A percentile compares a stretch with the other conserved stretches of the same genome.
These are phyloP conservation scores for Dinocampus coccinellae DNA, from an alignment of 2,888 invertebrate genomes.

Conservation along the genomic window DNA sequence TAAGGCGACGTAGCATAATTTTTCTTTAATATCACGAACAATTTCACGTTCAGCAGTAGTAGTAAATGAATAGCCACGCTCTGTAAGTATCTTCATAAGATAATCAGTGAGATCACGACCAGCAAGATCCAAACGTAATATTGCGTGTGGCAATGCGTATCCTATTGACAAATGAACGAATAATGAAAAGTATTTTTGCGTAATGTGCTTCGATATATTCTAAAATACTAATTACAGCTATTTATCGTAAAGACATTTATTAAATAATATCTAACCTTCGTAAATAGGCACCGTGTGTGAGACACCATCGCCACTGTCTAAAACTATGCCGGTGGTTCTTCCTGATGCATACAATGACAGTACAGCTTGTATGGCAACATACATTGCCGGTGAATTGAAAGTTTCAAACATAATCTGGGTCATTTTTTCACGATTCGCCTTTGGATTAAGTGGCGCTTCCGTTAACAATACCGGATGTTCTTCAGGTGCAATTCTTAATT, in stretches of 20 bases:
- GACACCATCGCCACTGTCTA: slow-evolving; percentile 71
- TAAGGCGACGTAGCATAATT: slow-evolving; percentile 92
- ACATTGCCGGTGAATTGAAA: slow-evolving; percentile 72
- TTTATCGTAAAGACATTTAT: neutral
- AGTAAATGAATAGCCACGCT: slow-evolving; percentile 73
- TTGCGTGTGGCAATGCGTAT: slow-evolving; percentile 76
- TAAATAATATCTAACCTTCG: slow-evolving; percentile 67
- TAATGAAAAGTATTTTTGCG: neutral
- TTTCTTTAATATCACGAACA: slow-evolving; percentile 95
- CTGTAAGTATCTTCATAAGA: slow-evolving; percentile 75
- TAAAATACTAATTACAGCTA: slow-evolving; percentile 19
- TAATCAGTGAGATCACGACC: slow-evolving; percentile 76
- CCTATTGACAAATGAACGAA: slow-evolving; percentile 69
- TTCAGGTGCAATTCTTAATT: slow-evolving; percentile 85
- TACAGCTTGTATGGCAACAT: slow-evolving; percentile 70
- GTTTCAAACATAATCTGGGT: slow-evolving; percentile 77
- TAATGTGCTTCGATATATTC: neutral
- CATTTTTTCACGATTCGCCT: slow-evolving; percentile 86
- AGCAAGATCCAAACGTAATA: slow-evolving; percentile 74
- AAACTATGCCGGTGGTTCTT: slow-evolving; percentile 71
- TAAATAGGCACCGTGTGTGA: slow-evolving; percentile 72
- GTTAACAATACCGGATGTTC: slow-evolving; percentile 83
- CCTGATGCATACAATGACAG: slow-evolving; percentile 71
- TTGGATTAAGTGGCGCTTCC: slow-evolving; percentile 85
- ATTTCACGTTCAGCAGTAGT: slow-evolving; percentile 84